Conservation (phyloP, 2,888 invertebrate genomes). For the Mactromeris polynyma region DNA sequence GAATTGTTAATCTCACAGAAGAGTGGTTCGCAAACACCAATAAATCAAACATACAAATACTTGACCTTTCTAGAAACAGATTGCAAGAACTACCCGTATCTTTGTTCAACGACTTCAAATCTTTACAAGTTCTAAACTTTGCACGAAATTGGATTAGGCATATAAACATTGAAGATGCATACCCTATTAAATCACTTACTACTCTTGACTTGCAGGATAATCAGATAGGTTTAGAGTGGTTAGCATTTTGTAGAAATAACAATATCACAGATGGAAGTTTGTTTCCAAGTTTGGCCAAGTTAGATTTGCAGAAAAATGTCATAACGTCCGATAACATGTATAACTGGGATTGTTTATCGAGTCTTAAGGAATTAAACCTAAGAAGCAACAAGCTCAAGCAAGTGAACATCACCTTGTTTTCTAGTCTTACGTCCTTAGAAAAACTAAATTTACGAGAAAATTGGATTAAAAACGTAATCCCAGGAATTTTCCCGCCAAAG, state of each 20-base stretch:
- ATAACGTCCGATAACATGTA: background rate
- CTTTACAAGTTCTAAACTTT: background rate
- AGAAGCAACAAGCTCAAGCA: background rate
- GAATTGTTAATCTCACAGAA: background rate
- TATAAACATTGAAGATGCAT: background rate
- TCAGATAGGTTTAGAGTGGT: background rate
- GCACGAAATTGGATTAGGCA: background rate
- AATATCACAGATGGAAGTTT: background rate
- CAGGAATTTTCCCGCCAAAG: background rate
- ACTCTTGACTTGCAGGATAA: background rate
- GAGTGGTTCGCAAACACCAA: background rate
- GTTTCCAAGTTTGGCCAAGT: background rate
- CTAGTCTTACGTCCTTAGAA: background rate
- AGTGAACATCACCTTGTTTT: background rate
- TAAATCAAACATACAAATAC: background rate
- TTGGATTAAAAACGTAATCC: slow-evolving; percentile 17
- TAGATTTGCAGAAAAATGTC: background rate
- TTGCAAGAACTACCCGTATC: background rate
- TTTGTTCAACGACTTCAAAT: background rate
- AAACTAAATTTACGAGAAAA: background rate
- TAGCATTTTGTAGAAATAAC: background rate
- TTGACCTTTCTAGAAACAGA: background rate
- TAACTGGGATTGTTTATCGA: background rate
- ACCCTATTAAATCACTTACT: background rate
- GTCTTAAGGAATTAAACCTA: background rate